Evolutionary conservation across 37 sponge, comb jelly and placozoan genomes (phyloP), one percentile per base, ranked within the genome.

Genomic region (Diacarnus erythraeanus): DNA sequence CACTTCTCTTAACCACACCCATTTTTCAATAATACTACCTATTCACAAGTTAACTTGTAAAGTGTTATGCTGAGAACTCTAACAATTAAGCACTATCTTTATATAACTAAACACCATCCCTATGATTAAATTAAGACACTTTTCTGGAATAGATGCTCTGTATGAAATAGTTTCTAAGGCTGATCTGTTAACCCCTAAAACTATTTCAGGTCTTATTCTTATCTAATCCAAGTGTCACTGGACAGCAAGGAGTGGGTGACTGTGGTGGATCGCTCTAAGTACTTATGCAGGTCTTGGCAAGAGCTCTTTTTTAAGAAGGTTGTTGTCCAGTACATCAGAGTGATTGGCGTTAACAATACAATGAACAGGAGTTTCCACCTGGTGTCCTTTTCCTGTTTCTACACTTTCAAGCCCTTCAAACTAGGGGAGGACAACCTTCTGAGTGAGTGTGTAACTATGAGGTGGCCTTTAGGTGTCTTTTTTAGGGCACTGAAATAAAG

Each of bases 261-360:
- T 38, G 89, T 96, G 41, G 81, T 93, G 0, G 91, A 96, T 23
- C 87, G 96, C 38, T 76, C 82, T 2, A 36, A 69, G 57, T 86
- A 87, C 64, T 84, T 80, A 66, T 97, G 97, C 74, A 84, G 95
- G 31, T 92, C 95, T 6, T 84, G 89, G 86, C 97, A 97, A 47
- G 89, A 90, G 75, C 86, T 93, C 42, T 84, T 90, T 75, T 94
- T 97, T 67, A 59, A 81, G 26, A 71, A 84, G n/a, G 51, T 38
- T 21, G 92, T 92, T 34, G 84, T 83, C 64, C 59, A 90, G 57
- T 95, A 88, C 36, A 39, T 95, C 29, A 80, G 96, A 57, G 81
- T 95, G 37, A 66, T 95, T 25, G 96, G 96, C 34, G 93, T 86
- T 30, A 63, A 82, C 75, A 92, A 92, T 60, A 84, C 92, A 15